Evolutionary conservation across 2,888 invertebrate genomes (phyloP), one percentile per base, ranked within the genome.

Genomic region (Nemapogon koenigi): DNA sequence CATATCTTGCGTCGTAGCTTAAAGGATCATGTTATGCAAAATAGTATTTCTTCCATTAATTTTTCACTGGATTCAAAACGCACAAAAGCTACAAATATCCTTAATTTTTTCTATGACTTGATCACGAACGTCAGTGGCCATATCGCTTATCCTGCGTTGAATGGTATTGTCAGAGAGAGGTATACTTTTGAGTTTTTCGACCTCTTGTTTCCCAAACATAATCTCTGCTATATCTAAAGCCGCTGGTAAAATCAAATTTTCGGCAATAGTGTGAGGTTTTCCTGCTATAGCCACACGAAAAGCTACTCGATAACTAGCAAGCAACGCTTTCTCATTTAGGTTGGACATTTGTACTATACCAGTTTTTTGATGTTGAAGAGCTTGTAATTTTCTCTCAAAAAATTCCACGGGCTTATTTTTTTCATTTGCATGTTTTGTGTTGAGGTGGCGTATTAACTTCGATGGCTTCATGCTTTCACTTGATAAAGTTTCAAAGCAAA

Each of bases 81-180:
- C 43, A 50, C 49, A 44, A 49, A 49, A 38, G 31, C 47, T 45
- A 52, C 46, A 46, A 49, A 49, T n/a, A n/a, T n/a, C n/a, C n/a
- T n/a, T n/a, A n/a, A n/a, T n/a, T n/a, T n/a, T n/a, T n/a, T n/a
- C 41, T 30, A 44, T 37, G 22, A 46, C 37, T 49, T 51, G 51
- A 40, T 50, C 45, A 43, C 43, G 45, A 47, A 49, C 35, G 38
- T 48, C 51, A 40, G 41, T 44, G 33, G 50, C 50, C 46, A 52
- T 54, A 45, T 52, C 51, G 48, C 46, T 48, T 48, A 55, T 55
- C 40, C 51, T 49, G 47, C 55, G 50, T 46, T 40, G 43, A 49
- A 55, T 43, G 32, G 53, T 54, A 50, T 53, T 51, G 46, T 57
- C 46, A 45, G 54, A 53, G 36, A 55, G 49, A 39, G 52, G 53